Evolutionary conservation across 2,888 invertebrate genomes (phyloP).

Genomic region (Chydorus sphaericus): DNA sequence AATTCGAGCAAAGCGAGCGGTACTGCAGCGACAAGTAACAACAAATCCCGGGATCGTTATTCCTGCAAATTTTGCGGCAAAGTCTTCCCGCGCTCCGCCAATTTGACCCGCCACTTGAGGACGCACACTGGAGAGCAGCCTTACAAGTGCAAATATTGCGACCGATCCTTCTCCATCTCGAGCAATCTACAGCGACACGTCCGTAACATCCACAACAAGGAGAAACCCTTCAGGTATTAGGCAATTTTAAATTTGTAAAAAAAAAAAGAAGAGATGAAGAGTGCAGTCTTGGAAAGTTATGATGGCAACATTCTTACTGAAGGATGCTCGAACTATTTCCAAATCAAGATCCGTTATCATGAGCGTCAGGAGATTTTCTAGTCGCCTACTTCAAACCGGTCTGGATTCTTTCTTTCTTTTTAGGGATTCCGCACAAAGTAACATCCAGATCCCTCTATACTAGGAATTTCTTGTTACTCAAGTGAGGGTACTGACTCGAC

Average conservation of each 20-base stretch:
- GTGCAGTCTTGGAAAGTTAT: too few species aligned
- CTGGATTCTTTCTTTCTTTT: too few species aligned
- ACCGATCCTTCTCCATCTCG: constrained; percentile 95
- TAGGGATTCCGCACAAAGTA: too few species aligned
- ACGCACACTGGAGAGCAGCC: constrained; percentile 98
- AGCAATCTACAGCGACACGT: constrained; percentile 97
- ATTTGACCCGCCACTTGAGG: constrained; percentile 85
- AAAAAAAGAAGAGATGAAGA: too few species aligned
- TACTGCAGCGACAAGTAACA: too few species aligned
- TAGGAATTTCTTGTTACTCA: too few species aligned
- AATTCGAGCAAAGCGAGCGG: too few species aligned
- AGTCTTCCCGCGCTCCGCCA: constrained; percentile 90
- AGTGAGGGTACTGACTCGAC: too few species aligned
- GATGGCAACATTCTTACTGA: not conserved
- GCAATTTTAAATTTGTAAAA: too few species aligned
- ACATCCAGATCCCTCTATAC: too few species aligned
- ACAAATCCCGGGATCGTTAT: constrained; percentile 70
- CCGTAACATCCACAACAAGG: constrained; percentile 97
- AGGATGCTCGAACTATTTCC: not conserved
- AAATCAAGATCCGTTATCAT: not conserved
- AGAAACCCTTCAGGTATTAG: constrained; percentile 69
- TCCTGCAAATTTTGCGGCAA: constrained; percentile 96
- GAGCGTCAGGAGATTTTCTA: too few species aligned
- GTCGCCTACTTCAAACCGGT: too few species aligned
- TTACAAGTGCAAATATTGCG: constrained; percentile 96